Evolutionary conservation across 2,797 vertebrate species (phyloP).

Genomic region (Gorsachius magnificus): DNA sequence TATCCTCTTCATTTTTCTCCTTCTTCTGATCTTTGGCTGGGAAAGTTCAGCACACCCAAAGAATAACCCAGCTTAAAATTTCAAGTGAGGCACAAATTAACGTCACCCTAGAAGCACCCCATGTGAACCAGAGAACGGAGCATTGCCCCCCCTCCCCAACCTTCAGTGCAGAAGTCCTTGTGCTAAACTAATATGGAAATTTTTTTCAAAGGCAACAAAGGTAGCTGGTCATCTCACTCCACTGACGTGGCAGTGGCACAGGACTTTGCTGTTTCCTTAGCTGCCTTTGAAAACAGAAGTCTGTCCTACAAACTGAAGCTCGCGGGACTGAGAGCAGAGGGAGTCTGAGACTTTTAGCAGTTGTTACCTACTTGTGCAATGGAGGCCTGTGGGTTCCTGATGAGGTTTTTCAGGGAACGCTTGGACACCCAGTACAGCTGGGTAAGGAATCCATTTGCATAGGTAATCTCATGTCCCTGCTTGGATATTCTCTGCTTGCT

Average conservation of each 20-base stretch:
- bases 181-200: background rate
- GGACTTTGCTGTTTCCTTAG: background rate
- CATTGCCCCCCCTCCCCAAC: background rate
- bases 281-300: background rate
- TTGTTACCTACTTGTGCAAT: constrained; percentile 63
- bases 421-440: constrained; percentile 72
- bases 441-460: constrained; percentile 67
- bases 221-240: background rate
- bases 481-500: background rate
- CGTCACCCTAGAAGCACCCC: background rate
- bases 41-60: background rate
- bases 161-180: background rate
- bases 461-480: constrained; percentile 58
- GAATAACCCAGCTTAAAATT: background rate
- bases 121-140: background rate
- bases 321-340: background rate
- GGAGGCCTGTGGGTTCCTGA: constrained; percentile 69
- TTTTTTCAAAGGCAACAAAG: background rate
- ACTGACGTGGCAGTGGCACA: background rate
- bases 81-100: background rate
- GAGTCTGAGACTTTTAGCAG: background rate
- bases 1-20: background rate
- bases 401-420: constrained; percentile 68
- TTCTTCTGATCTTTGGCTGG: background rate
- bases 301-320: background rate